phyloP scores from a whole-genome alignment of 2,888 invertebrate species.

The Calliopum simillimum region DNA sequence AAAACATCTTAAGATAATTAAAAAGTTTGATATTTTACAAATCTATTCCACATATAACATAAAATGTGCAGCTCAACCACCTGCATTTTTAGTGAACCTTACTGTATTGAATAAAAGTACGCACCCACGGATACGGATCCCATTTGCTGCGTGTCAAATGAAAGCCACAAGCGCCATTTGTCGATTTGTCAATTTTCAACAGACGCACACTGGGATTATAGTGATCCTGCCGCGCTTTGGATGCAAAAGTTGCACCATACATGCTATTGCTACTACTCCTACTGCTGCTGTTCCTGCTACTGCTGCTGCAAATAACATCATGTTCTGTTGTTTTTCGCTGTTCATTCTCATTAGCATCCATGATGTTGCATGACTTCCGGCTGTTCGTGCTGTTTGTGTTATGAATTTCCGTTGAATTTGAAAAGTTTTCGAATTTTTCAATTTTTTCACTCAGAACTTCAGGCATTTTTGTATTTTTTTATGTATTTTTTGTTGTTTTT shows the following conservation, averaged over 20 bases:
- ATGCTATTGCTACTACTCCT: no score
- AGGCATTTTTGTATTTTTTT: not conserved
- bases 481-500: not conserved
- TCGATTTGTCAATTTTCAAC: constrained; percentile 73
- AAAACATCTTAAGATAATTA: no score
- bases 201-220: constrained; percentile 59
- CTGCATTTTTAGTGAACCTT: not conserved
- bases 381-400: no score
- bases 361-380: no score
- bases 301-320: not conserved
- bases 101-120: constrained; percentile 42
- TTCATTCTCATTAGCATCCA: no score
- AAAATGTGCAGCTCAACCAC: not conserved
- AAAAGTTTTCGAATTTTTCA: not conserved
- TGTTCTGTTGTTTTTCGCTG: not conserved
- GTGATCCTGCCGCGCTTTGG: constrained; percentile 48
- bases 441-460: not conserved
- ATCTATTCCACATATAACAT: no score
- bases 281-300: not conserved
- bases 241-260: constrained; percentile 7
- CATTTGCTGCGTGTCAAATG: constrained; percentile 80
- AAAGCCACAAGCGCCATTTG: constrained; percentile 75
- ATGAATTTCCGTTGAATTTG: not conserved
- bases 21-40: not conserved
- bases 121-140: constrained; percentile 87